These are phyloP conservation scores for Oxyura jamaicensis DNA, from an alignment of 2,113 vertebrate species.

Conservation along the genomic window DNA sequence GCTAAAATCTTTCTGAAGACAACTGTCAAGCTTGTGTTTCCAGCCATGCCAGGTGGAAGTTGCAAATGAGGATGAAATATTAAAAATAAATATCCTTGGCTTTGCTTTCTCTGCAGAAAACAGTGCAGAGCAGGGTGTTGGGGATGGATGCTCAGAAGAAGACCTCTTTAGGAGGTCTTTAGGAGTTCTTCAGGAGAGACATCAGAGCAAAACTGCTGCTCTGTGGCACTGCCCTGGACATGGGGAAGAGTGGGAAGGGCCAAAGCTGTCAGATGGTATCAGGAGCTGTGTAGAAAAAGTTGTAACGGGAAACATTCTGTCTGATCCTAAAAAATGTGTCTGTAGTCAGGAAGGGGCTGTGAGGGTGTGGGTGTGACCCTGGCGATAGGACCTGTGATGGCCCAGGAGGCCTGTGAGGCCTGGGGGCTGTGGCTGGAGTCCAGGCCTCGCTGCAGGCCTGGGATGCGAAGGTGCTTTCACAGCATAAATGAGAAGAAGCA, in stretches of 20 bases:
- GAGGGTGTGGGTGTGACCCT: not conserved
- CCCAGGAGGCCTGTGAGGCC: not conserved
- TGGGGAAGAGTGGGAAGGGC: not conserved
- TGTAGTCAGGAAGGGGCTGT: not conserved
- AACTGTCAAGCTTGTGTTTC: not conserved
- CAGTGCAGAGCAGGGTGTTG: not conserved
- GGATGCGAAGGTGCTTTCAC: not conserved
- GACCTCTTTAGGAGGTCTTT: not conserved
- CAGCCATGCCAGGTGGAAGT: not conserved
- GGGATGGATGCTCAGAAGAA: not conserved
- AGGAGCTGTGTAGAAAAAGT: not conserved
- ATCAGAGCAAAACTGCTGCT: not conserved
- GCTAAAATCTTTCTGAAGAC: constrained; percentile 4
- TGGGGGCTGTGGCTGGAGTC: not conserved
- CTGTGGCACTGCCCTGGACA: not conserved
- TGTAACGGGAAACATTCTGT: not conserved
- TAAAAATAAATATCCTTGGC: not conserved
- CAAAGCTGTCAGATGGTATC: not conserved
- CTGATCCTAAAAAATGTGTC: not conserved
- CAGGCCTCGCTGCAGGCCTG: not conserved
- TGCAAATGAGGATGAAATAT: not conserved
- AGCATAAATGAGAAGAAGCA: constrained; percentile 5
- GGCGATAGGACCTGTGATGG: not conserved
- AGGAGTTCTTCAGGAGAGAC: not conserved
- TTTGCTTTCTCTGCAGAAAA: not conserved